Evolutionary conservation across 2,888 invertebrate genomes (phyloP), one percentile per base, ranked within the genome.

Genomic region (Gryllus longicercus): DNA sequence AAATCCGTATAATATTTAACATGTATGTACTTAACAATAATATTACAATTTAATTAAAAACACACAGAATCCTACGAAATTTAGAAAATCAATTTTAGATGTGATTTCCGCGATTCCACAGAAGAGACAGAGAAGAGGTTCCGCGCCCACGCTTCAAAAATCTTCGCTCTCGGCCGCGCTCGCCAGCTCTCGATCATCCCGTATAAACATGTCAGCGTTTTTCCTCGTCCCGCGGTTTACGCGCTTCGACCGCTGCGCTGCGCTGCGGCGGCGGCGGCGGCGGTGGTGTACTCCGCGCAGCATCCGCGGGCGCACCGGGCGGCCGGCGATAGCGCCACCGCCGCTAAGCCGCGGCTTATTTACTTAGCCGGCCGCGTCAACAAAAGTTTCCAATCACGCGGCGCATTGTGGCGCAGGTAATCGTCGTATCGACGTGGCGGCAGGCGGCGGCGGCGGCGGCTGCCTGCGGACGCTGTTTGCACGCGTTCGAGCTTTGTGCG

Each of bases 321-420:
- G 16, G 16, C 16, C 63, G 63, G 16, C 63, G 63, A 63, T 63
- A 63, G 63, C 63, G n/a, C 16, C 63, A 4, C n/a, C 63, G 16
- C 16, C 63, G 14, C 63, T 63, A 63, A 63, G 63, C 63, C 63
- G 63, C 63, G 63, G 63, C 63, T 63, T 63, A 63, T 63, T 63
- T 63, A 63, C 63, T 63, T 63, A 63, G 63, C 63, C 63, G 63
- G 63, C 63, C 63, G 63, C 63, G 63, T 63, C 63, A 63, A 63
- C 63, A 63, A 63, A 63, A 63, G 63, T 63, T 63, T 63, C 63
- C 63, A 63, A 63, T 63, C 63, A 63, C n/a, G 63, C 63, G n/a
- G 63, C 63, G 63, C 63, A 63, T 63, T 63, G 63, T 63, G 63
- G 63, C 63, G 63, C 63, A 63, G 63, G 63, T 63, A 63, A 63